A percentile compares a stretch with the other conserved stretches of the same genome.
These are phyloP conservation scores for Chaetophractus vellerosus DNA, from an alignment of 2,797 vertebrate species.

Conservation along the genomic window DNA sequence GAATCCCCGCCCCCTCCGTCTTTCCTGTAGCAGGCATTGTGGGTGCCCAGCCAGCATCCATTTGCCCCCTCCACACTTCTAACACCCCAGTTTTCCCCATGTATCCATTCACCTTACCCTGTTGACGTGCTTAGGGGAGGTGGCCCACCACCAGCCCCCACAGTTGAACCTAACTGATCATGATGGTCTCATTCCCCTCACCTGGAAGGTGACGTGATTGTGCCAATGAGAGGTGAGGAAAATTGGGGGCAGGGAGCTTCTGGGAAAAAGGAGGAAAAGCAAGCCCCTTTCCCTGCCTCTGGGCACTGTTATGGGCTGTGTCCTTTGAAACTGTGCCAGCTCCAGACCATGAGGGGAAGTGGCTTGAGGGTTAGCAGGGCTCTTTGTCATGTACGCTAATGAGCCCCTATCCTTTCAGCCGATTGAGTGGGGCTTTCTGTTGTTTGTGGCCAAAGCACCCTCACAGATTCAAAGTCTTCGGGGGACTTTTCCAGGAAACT, in stretches of 20 bases:
- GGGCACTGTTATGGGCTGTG: background rate
- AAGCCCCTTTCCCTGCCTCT: background rate
- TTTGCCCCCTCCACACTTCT: background rate
- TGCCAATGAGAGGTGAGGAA: too few species aligned
- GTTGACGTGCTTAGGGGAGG: too few species aligned
- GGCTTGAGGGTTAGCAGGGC: background rate
- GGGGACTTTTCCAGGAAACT: background rate
- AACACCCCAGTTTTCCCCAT: background rate
- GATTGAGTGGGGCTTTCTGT: too few species aligned
- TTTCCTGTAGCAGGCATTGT: background rate
- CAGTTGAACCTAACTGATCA: background rate
- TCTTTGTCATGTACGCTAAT: background rate
- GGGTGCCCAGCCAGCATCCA: background rate
- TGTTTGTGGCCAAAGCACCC: background rate
- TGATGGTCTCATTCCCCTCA: background rate
- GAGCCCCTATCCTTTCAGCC: too few species aligned
- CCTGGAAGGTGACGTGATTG: too few species aligned
- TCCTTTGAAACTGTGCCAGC: background rate
- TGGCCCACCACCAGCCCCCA: background rate
- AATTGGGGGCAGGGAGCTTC: background rate
- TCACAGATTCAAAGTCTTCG: background rate
- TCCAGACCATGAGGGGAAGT: background rate
- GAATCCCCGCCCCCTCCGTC: background rate
- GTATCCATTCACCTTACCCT: too few species aligned
- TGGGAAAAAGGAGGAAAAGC: background rate